Percentiles rank a stretch among this genome's conserved stretches.
Conservation (phyloP, 2,888 invertebrate genomes). For the Xylota segnis region DNA sequence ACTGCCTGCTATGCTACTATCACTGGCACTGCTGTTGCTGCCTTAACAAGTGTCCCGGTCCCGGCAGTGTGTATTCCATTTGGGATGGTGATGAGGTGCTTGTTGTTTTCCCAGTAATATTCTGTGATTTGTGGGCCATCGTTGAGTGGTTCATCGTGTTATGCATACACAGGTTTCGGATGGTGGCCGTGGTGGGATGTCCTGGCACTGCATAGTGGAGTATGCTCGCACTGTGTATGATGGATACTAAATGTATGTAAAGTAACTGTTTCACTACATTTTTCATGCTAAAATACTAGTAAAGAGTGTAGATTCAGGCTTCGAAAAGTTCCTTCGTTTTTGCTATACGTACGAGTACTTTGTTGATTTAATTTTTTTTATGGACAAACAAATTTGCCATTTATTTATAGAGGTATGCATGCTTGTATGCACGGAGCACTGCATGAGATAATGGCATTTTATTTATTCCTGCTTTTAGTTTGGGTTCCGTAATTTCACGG, state of each 20-base stretch:
- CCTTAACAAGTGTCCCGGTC: slow-evolving; percentile 8
- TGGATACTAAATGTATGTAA: not conserved
- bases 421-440: not conserved
- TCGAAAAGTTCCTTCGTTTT: not conserved
- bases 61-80: not conserved
- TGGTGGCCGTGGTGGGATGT: not conserved
- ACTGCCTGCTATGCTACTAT: slow-evolving; percentile 3
- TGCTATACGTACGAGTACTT: no score
- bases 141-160: slow-evolving; percentile 27
- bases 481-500: not conserved
- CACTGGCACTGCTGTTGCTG: not conserved
- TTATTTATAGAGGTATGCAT: not conserved
- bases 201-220: not conserved
- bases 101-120: slow-evolving; percentile 10
- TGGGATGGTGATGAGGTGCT: not conserved
- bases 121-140: slow-evolving; percentile 23
- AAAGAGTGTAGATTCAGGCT: slow-evolving; percentile 1
- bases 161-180: slow-evolving; percentile 14
- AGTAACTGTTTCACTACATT: slow-evolving; percentile 16
- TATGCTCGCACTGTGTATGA: not conserved
- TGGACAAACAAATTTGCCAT: not conserved
- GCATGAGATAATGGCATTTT: not conserved
- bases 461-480: not conserved
- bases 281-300: slow-evolving; percentile 16
- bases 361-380: not conserved